Evolutionary conservation across 1,140 invertebrate genomes (phyloP), one percentile per base, ranked within the genome.

Genomic region (Diplogasteroides magnus): DNA sequence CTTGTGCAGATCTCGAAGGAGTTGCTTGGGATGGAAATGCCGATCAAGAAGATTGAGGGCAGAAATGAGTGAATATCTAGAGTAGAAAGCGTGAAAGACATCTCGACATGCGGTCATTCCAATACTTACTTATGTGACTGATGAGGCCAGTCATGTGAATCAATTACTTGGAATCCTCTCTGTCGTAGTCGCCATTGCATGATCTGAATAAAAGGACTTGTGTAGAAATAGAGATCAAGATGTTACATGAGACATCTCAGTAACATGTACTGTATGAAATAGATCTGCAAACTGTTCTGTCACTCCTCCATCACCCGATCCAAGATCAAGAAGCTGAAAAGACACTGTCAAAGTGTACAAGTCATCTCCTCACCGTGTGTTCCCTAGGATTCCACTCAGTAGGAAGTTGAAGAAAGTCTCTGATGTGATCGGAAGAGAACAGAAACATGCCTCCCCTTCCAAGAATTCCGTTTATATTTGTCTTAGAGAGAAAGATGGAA

Each of bases 11-110:
- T 78, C 58, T 6, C 60, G n/a, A 31, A 96, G 85, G 73, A 97
- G 86, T 28, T 86, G 87, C 28, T 89, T 81, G 0, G 93, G 93
- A 64, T 86, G 86, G 80, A 90, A 89, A 85, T 92, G 94, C 64
- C 93, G 87, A 84, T 97, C 93, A 69, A 97, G 84, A 2, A 97
- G 85, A 84, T 96, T 97, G 31, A 96, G 83, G 83, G 91, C 93
- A 64, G 89, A 88, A 64, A 95, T 89, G 57, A 93, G 87, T 48
- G 37, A 48, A 19, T 48, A 48, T 48, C 37, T 48, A 19, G 37
- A 48, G n/a, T n/a, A n/a, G n/a, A n/a, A n/a, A n/a, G n/a, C n/a
- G n/a, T n/a, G n/a, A n/a, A n/a, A n/a, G n/a, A n/a, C n/a, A n/a
- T n/a, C n/a, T n/a, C n/a, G n/a, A n/a, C n/a, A n/a, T n/a, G n/a